Base-by-base conservation (phyloP, 2,888 invertebrate species). In the Stenichneumon culpator region DNA sequence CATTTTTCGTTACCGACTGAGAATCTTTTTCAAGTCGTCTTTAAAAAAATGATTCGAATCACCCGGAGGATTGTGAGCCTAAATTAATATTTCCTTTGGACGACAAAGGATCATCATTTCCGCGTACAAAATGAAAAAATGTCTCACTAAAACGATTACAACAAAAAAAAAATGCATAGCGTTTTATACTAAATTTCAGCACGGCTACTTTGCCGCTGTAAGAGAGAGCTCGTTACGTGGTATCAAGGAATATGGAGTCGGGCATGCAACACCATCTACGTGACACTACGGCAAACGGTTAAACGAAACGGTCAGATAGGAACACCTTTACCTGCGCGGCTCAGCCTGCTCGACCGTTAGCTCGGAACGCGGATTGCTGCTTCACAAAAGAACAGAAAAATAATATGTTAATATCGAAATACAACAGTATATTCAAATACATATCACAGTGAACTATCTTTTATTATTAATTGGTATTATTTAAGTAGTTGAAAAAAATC, bases 241-340 rank as follows among this genome's bases (percentile, higher is more conserved):
- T n/a, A 25, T 28, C 14, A n/a, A 60, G 28, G 28, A 1, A 16
- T 74, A 79, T 85, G 75, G 82, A 82, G 79, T 25, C 32, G 25
- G 11, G 70, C 89, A 89, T 89, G 89, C 90, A 80, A 90, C 92
- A 92, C 91, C 90, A 93, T 89, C 90, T 91, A 88, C 90, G 36
- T 60, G 54, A 72, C 57, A 84, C 63, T 57, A 28, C 28, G 9
- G 22, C 16, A 74, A 44, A 57, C 57, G 25, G 67, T 44, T 82
- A 68, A 69, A 77, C 44, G 67, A 73, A 87, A 87, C 80, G 84
- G 63, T 80, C 72, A 81, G 82, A 79, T 74, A 87, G 81, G 87
- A 90, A 88, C 92, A 92, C 89, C 77, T 91, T 93, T 93, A 93
- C 93, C 93, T 93, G 91, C 93, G 93, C 87, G 92, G 92, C 87